Evolutionary conservation across 2,113 vertebrate genomes (phyloP), one percentile per base, ranked within the genome.

Genomic region (Cyrtonyx montezumae): DNA sequence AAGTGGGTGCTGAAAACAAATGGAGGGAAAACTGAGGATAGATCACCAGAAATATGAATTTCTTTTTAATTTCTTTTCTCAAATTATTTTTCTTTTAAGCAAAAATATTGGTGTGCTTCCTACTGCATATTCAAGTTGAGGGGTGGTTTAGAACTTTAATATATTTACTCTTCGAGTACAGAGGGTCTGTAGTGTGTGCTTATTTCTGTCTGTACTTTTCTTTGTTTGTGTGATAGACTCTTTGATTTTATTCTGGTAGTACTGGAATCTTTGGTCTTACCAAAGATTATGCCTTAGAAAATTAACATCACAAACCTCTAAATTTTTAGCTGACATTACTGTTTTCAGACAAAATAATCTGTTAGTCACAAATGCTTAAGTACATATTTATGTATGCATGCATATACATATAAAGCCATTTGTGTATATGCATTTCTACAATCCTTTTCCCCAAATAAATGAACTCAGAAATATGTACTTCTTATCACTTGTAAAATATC

Each of bases 181-280:
- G 30, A 12, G 5, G 46, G 11, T 32, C 58, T 79, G 26, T 17
- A 4, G 25, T 20, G 30, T 1, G 20, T 30, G 34, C 30, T 71
- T 61, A 10, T 14, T 66, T 46, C 45, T 46, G 20, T 19, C 13
- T 36, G 3, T 26, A 26, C 4, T 9, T 7, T 7, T 34, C 28
- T n/a, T 25, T 9, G 3, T 9, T 14, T 42, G 7, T 2, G 11
- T 67, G 26, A 22, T 13, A 40, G 34, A 9, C 9, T 34, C 1
- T 40, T 79, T 25, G 8, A 10, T 70, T 91, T 56, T 45, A 11
- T 51, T 43, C 42, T 71, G 30, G 30, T 46, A 49, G 3, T 8
- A 1, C 4, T 4, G n/a, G n/a, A n/a, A n/a, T n/a, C n/a, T n/a
- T n/a, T n/a, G 1, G 14, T 58, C 8, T 76, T 30, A 3, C 3